A percentile compares a stretch with the other conserved stretches of the same genome.
These are phyloP conservation scores for Oncorhynchus tshawytscha DNA, from an alignment of 2,113 vertebrate genomes.

Conservation along the genomic window DNA sequence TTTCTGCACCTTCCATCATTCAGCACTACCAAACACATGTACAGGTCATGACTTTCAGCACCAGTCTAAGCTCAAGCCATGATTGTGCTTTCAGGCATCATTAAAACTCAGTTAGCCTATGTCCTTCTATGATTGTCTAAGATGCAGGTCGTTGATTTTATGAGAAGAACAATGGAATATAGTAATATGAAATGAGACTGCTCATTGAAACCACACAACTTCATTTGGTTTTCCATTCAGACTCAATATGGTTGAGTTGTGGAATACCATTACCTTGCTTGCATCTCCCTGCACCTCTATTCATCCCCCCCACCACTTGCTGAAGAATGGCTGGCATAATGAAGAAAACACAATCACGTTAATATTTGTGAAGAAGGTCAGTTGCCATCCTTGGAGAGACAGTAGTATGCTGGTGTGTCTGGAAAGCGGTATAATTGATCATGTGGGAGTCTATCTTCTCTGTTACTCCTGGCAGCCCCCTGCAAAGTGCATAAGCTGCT, in stretches of 20 bases:
- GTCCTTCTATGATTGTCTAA: neutral
- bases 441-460: conserved; percentile 49
- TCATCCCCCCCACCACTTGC: neutral
- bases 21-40: neutral
- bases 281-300: no score
- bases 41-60: neutral
- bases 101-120: conserved; percentile 23
- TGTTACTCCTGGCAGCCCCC: conserved; percentile 36
- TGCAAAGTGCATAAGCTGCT: conserved; percentile 35
- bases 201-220: no score
- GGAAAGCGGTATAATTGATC: conserved; percentile 62
- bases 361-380: conserved; percentile 52
- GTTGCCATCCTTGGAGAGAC: neutral
- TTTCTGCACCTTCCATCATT: neutral
- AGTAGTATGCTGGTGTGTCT: conserved; percentile 40
- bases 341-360: neutral
- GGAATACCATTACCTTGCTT: no score
- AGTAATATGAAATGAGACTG: no score
- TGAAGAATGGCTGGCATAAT: neutral
- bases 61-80: neutral
- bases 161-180: neutral
- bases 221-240: no score
- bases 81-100: conserved; percentile 12
- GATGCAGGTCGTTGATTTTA: neutral
- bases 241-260: no score